phyloP scores from a whole-genome alignment of 2,888 invertebrate species.

The Sesia bembeciformis region DNA sequence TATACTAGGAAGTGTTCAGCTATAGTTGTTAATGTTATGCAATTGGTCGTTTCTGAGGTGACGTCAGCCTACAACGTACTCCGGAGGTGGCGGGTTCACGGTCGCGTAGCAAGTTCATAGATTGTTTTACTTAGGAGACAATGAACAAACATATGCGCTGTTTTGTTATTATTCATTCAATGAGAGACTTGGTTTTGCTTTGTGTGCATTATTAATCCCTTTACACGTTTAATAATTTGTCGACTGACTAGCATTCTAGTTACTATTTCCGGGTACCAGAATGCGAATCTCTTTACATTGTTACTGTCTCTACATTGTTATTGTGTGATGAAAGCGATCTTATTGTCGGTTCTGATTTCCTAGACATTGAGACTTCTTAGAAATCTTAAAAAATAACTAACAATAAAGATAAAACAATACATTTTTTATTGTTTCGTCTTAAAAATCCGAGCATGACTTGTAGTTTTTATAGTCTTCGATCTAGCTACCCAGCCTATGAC shows the following conservation, averaged over 20 bases:
- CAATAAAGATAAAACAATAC: too few relatives aligned
- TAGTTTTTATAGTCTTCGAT: too few relatives aligned
- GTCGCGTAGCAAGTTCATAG: slow-evolving; percentile 48
- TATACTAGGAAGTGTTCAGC: slow-evolving; percentile 13
- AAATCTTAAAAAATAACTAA: too few relatives aligned
- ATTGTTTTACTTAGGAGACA: slow-evolving; percentile 6
- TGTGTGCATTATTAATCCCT: not conserved
- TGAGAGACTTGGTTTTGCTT: not conserved
- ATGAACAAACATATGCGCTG: slow-evolving; percentile 6
- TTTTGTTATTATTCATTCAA: slow-evolving; percentile 1
- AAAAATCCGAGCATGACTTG: too few relatives aligned
- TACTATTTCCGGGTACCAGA: too few relatives aligned
- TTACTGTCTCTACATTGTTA: too few relatives aligned
- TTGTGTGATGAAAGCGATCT: too few relatives aligned
- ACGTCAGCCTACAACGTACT: slow-evolving; percentile 35
- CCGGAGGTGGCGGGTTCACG: slow-evolving; percentile 40
- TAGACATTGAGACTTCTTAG: too few relatives aligned
- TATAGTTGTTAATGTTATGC: slow-evolving; percentile 49
- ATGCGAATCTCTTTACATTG: too few relatives aligned
- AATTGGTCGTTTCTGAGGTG: slow-evolving; percentile 50
- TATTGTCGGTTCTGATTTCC: too few relatives aligned
- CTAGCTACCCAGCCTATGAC: too few relatives aligned
- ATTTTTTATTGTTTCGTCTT: too few relatives aligned
- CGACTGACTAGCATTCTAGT: not conserved
- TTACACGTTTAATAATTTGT: not conserved